These are phyloP conservation scores for Diplolepis rosae DNA, from an alignment of 2,888 invertebrate species.

Conservation along the genomic window DNA sequence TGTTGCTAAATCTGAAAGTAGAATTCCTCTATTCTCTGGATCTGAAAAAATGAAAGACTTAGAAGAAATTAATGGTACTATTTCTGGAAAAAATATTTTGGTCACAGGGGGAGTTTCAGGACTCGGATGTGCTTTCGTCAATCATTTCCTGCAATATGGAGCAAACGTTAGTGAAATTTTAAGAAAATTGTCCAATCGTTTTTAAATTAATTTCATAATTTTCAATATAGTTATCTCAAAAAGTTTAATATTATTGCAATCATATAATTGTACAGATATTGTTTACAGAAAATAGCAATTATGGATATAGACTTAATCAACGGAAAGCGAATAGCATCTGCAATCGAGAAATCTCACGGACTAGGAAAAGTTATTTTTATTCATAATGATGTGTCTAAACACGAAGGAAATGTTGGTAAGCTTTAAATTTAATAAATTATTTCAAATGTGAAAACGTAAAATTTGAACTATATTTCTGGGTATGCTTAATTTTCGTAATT, in stretches of 20 bases:
- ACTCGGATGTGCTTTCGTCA: conserved; percentile 65
- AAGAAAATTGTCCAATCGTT: background rate
- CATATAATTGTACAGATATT: no score
- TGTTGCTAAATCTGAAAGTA: background rate
- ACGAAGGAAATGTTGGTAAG: conserved; percentile 58
- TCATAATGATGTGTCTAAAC: conserved; percentile 60
- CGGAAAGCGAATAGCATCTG: conserved; percentile 51
- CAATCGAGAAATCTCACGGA: conserved; percentile 60
- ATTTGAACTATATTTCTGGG: no score
- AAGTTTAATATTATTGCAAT: background rate
- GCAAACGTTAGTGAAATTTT: conserved; percentile 58
- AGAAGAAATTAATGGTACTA: conserved; percentile 61
- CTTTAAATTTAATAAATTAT: background rate
- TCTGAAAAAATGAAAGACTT: conserved; percentile 62
- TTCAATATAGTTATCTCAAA: background rate
- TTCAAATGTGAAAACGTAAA: no score
- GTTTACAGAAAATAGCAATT: conserved; percentile 60
- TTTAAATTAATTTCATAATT: background rate
- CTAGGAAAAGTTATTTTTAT: conserved; percentile 60
- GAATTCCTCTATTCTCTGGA: conserved; percentile 57
- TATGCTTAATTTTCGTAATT: background rate
- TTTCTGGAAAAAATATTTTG: conserved; percentile 64
- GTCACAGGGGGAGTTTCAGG: conserved; percentile 68
- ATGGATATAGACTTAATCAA: conserved; percentile 59
- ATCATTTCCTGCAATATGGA: conserved; percentile 64